Evolutionary conservation across 2,797 vertebrate genomes (phyloP), one percentile per base, ranked within the genome.

Genomic region (Xiphophorus birchmanni): DNA sequence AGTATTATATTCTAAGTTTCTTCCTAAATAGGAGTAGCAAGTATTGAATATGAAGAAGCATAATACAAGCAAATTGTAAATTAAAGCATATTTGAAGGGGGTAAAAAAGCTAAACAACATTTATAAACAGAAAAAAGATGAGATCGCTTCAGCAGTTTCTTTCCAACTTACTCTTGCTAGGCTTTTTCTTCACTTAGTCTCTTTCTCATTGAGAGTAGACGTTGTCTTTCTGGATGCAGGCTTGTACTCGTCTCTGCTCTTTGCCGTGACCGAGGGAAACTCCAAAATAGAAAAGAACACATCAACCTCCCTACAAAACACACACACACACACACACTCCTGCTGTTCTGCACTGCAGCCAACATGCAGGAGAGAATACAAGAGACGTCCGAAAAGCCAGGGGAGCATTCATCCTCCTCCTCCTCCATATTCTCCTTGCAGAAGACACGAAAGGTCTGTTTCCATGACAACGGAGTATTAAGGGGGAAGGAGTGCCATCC

Each of bases 381-480:
- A 89, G 75, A 85, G 81, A 84, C 10, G 40, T 90, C 91, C 90
- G 91, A 83, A 92, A 93, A 93, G 88, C 92, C 91, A 90, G 86
- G 85, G 87, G 82, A 88, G 86, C 86, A 88, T 92, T 93, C 90
- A 85, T 91, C 87, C 79, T 90, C 84, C 76, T 84, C 90, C 76
- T 92, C 84, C 79, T 87, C 88, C 78, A 18, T 76, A 72, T 92
- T 92, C 91, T 94, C 90, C 76, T 92, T 85, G 88, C 90, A 94
- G 94, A 93, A 86, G 63, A 86, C 87, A 90, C 47, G 45, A 90
- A 92, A 92, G 89, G 94, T 94, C 93, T 96, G 96, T 96, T 96
- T 95, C 96, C 95, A 96, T 96, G 95, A 94, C 95, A 92, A 96
- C 95, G 0, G 67, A 94, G 94, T 94, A 95, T 94, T 94, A 94